phyloP scores from a whole-genome alignment of 2,113 vertebrate genomes.

The Speoplatyrhinus poulsoni region DNA sequence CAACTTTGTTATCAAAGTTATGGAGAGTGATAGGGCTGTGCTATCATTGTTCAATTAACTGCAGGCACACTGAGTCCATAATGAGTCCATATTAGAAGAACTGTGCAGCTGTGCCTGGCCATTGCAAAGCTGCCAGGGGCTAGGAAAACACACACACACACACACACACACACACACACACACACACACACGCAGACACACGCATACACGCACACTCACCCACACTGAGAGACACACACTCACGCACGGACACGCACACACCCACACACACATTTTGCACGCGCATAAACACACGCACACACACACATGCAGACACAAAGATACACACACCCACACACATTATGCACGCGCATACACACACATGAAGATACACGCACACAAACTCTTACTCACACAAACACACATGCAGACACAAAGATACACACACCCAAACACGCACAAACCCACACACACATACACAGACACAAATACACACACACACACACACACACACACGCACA shows the following conservation, averaged over 20 bases:
- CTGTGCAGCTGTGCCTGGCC: conserved; percentile 72
- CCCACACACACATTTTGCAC: neutral
- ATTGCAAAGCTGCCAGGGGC: conserved; percentile 61
- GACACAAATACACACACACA: no score
- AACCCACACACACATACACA: no score
- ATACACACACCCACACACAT: conserved; percentile 22
- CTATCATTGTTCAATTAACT: conserved; percentile 73
- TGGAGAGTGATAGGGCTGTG: conserved; percentile 45
- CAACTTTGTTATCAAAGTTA: conserved; percentile 33
- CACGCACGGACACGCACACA: conserved; percentile 13
- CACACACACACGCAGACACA: conserved; percentile 14
- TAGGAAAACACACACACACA: conserved; percentile 47
- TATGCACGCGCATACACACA: conserved; percentile 40
- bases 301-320: conserved; percentile 1
- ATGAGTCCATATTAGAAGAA: conserved; percentile 73
- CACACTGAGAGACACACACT: neutral
- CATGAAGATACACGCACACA: conserved; percentile 35
- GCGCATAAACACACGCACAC: neutral
- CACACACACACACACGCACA: no score
- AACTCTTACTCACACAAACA: no score
- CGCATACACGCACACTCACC: conserved; percentile 34
- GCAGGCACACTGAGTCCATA: conserved; percentile 61
- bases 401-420: no score
- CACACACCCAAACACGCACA: no score
- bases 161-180: conserved; percentile 28